A percentile compares a stretch with the other conserved stretches of the same genome.
Evolutionary conservation across 2,888 invertebrate genomes (phyloP).

Genomic region (Atrina japonica): DNA sequence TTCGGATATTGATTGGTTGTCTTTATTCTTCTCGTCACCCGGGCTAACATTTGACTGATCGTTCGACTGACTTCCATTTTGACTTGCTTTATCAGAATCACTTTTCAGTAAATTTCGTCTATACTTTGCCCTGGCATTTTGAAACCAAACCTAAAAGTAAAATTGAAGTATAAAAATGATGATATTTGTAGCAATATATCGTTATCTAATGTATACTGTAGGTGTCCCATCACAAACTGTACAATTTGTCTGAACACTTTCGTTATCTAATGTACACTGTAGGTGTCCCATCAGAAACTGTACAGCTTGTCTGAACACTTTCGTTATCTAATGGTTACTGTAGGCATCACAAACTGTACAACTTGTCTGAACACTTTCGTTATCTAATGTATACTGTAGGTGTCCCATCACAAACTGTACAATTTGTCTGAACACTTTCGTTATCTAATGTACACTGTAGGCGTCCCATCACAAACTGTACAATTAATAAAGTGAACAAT

Average conservation of each 20-base stretch:
- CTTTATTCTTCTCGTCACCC: slow-evolving; percentile 47
- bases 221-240: too few relatives aligned
- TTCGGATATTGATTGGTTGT: slow-evolving; percentile 48
- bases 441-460: too few relatives aligned
- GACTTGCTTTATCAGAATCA: slow-evolving; percentile 55
- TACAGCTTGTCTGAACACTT: too few relatives aligned
- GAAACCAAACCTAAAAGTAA: slow-evolving; percentile 95
- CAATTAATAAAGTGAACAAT: too few relatives aligned
- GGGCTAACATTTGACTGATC: slow-evolving; percentile 38
- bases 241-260: too few relatives aligned
- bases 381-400: neutral
- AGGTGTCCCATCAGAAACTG: too few relatives aligned
- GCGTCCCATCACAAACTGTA: too few relatives aligned
- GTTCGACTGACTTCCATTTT: slow-evolving; percentile 34
- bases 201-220: neutral
- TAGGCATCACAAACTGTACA: too few relatives aligned
- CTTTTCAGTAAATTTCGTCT: slow-evolving; percentile 88
- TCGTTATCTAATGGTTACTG: neutral
- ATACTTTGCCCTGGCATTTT: slow-evolving; percentile 99
- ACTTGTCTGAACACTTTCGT: too few relatives aligned
- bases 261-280: neutral
- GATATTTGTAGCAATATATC: neutral
- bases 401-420: too few relatives aligned
- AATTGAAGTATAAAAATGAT: neutral
- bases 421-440: too few relatives aligned